Base-by-base conservation (phyloP, 1,140 invertebrate genomes). In the Magallana angulata region DNA sequence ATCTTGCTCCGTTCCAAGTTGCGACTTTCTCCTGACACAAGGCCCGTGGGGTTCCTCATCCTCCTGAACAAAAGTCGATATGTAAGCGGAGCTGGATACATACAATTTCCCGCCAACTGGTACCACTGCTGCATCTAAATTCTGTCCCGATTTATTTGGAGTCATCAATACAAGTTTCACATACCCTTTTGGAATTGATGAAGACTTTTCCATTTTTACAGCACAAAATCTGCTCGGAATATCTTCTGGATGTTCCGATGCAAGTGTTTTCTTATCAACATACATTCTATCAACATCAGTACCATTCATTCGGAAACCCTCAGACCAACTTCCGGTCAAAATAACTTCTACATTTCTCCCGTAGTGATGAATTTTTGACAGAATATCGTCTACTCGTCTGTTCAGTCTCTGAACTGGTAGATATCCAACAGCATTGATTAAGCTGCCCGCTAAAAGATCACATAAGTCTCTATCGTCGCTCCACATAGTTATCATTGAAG, bases 261-360 rank as follows among this genome's bases (percentile, higher is more conserved):
- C 48, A 18, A 57, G 7, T n/a, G 57, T 16, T 57, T 7, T 57
- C 36, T 82, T 57, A 57, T 57, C 81, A 11, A 57, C 18, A 57
- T 82, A 82, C 81, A 82, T 82, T 57, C 48, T 57, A 57, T 82
- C 81, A 82, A 82, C 48, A 11, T 82, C 81, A 16, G 48, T 57
- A 14, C 81, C 81, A n/a, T 24, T 57, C 81, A 82, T 82, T n/a
- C 81, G 14, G 16, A 82, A 82, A 16, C 81, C 81, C 16, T 82
- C 81, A 1, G 81, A 36, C 81, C 48, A 57, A 11, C 81, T 82
- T 8, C 81, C 81, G 9, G 48, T 57, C 57, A 24, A 1, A 82
- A 82, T 57, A 0, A 76, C 68, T 11, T 76, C 68, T 11, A 76
- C 68, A 30, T 76, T 36, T 76, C 24, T 36, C 4, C 68, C 68